Evolutionary conservation across 2,113 vertebrate species (phyloP), one percentile per base, ranked within the genome.

Genomic region (Nibea albiflora): DNA sequence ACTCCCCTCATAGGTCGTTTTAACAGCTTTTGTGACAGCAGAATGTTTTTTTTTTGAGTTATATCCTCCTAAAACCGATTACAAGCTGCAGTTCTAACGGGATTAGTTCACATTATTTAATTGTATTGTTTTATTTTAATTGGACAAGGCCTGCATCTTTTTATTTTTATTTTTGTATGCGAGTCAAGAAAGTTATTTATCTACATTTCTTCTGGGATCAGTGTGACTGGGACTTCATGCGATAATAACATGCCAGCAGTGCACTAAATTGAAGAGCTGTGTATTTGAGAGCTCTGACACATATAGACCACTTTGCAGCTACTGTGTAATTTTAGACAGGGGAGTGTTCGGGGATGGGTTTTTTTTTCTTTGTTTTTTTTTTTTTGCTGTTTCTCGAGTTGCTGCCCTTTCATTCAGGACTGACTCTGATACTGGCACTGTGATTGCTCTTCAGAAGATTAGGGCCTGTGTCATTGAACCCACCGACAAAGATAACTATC

Each of bases 381-480:
- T 44, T 80, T 87, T 66, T 12, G 61, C 31, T 65, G 63, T 72
- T 65, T 82, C 44, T 42, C 61, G 49, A 62, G 22, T 73, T 39
- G 31, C 19, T 73, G 44, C 66, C 16, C 22, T 81, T 72, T 65
- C 11, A 83, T 73, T 68, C 61, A 76, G 44, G 24, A 54, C 79
- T 58, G 69, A 49, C 71, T 54, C 26, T 57, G 81, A 78, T 31
- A 49, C n/a, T 73, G 58, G 44, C 78, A 57, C 44, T 22, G 42
- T 66, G 58, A 84, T 74, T 64, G 35, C 62, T 83, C 65, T 78
- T 64, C 22, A 73, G 62, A 68, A 72, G 78, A 64, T 91, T 78
- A 71, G 49, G 50, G 46, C 46, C 74, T 61, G 20, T 78, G 75
- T 73, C 58, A 75, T 35, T 73, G 47, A 82, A 49, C 11, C 53